Base-by-base conservation (phyloP, 64 coral and sea anemone genomes). In the Actinia tenebrosa region DNA sequence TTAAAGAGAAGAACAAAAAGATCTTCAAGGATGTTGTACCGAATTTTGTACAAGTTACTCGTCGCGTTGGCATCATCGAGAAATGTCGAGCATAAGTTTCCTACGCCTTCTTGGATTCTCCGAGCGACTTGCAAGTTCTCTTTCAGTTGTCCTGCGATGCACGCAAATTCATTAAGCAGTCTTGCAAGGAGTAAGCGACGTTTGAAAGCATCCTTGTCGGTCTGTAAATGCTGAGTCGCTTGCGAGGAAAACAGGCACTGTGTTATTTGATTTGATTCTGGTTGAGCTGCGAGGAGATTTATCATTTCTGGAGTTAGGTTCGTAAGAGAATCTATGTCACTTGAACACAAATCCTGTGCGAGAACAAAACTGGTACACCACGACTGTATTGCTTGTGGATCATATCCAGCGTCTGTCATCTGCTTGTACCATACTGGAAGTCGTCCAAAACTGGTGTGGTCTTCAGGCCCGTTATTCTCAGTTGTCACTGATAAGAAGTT, bases 281-380 rank as follows among this genome's bases (percentile, higher is more conserved):
- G 58, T 43, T 54, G 8, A 75, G 71, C 60, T 55, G 58, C 4
- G 1, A 79, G 71, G 60, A 86, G 20, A 23, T 78, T 27, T 17
- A 86, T 79, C 1, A 69, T 79, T 54, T 4, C 16, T 16, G 89
- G 60, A 16, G 56, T 91, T 10, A 91, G 17, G 37, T 86, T 75
- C 37, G 25, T 55, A 91, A 13, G 42, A 78, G 7, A 64, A 30
- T 91, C 83, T 61, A 91, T 44, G 78, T 91, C 89, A 14, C 83
- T 69, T 30, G 89, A 91, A 19, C 47, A 78, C 3, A 86, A n/a
- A 5, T 86, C 45, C 3, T 63, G 18, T 3, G 52, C 46, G 5
- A 4, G 20, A 22, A 91, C 53, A 16, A 91, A 62, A 7, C 82
- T 77, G 30, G 26, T 59, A 18, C 89, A 91, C 89, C 89, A 91